Conservation (phyloP, 2,113 vertebrate genomes). For the Mungos mungo region DNA sequence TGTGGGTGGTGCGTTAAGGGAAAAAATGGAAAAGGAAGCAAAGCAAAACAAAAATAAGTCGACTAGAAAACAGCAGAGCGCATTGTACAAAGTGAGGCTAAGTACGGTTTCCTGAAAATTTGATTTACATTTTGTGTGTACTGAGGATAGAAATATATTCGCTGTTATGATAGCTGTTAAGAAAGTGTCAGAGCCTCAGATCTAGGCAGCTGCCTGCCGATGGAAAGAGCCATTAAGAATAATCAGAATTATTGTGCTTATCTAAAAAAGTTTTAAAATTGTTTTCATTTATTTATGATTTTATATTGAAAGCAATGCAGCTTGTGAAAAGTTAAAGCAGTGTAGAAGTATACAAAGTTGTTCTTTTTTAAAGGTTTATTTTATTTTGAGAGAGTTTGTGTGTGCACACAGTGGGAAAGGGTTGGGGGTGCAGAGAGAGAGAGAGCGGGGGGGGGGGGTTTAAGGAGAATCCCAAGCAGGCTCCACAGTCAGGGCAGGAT, state of each 20-base stretch:
- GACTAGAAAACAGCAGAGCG: neutral
- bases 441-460: too few relatives aligned
- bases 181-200: neutral
- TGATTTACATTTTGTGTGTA: neutral
- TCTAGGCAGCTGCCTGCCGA: neutral
- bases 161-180: neutral
- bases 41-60: neutral
- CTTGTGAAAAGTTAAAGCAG: neutral
- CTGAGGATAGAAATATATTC: neutral
- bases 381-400: too few relatives aligned
- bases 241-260: neutral
- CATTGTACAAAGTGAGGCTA: neutral
- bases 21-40: neutral
- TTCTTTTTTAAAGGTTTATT: neutral
- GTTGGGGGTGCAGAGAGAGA: too few relatives aligned
- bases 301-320: neutral
- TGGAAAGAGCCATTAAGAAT: neutral
- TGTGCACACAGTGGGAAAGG: too few relatives aligned
- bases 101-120: neutral
- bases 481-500: too few relatives aligned
- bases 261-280: neutral
- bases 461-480: too few relatives aligned
- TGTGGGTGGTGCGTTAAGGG: neutral
- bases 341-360: neutral
- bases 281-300: neutral